Base-by-base conservation (phyloP, 2,888 invertebrate genomes). In the Eupithecia centaureata region DNA sequence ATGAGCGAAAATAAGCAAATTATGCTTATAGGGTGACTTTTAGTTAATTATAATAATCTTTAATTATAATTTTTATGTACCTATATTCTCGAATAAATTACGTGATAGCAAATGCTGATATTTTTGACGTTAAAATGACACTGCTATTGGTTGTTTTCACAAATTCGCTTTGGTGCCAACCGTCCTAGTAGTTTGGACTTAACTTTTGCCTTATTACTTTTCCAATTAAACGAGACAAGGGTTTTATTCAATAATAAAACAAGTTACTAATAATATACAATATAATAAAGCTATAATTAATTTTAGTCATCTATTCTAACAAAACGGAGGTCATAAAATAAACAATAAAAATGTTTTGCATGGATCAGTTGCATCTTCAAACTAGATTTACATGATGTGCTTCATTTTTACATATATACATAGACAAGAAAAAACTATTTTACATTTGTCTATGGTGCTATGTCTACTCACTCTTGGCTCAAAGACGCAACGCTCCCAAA, bases 251-350 rank as follows among this genome's bases (percentile, higher is more conserved):
- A 62, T 25, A 81, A 78, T 78, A 75, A 85, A 84, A 82, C 78
- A 70, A 54, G 62, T 69, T 71, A 10, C 1, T 57, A 71, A 79
- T 75, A 80, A 81, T 84, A 82, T 82, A 83, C 81, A 82, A 80
- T 75, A 65, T 84, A 81, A 32, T 82, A 86, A 81, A 82, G 82
- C 82, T 86, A 82, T 84, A 82, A 87, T 80, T 65, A 81, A 82
- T 80, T 83, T 83, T 86, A 85, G 81, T 84, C 87, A 88, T 86
- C 76, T 84, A 81, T 18, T 47, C 42, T 47, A 66, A 80, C 85
- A 82, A 82, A 84, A 82, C 73, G 70, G 74, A 76, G 74, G 73
- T 81, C 82, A 80, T 76, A 84, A 81, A 82, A 77, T 70, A 76
- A 76, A 75, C 72, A 70, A 71, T 61, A 61, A 52, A 59, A 54